These are phyloP conservation scores for Ictidomys tridecemlineatus DNA, from an alignment of 2,113 vertebrate genomes.

Conservation along the genomic window DNA sequence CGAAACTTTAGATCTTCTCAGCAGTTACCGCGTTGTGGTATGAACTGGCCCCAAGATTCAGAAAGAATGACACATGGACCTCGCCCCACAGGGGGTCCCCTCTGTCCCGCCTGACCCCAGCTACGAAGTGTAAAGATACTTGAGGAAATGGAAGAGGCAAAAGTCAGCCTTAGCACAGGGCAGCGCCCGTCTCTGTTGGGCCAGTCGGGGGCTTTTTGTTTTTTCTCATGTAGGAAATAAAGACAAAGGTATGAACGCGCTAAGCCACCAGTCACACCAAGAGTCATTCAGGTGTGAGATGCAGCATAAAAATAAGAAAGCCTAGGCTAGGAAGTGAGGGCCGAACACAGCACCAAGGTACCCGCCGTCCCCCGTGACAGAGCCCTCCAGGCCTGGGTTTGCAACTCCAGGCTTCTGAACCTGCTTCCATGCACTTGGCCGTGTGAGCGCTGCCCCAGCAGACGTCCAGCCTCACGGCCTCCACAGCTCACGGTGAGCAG, in stretches of 20 bases:
- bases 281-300: neutral
- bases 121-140: rapidly evolving
- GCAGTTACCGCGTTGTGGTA: neutral
- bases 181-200: rapidly evolving
- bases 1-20: neutral
- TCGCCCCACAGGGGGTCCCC: rapidly evolving
- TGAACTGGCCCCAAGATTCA: rapidly evolving
- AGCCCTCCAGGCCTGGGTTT: neutral
- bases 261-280: neutral
- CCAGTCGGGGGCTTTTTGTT: neutral
- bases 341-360: neutral
- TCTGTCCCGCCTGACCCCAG: rapidly evolving
- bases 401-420: too few relatives aligned
- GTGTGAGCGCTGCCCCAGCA: rapidly evolving
- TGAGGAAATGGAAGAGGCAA: rapidly evolving
- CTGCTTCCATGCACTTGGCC: rapidly evolving
- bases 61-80: rapidly evolving
- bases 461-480: neutral
- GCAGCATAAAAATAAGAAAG: neutral
- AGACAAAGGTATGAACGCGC: neutral
- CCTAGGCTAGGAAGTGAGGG: neutral
- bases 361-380: neutral
- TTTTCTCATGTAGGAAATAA: neutral
- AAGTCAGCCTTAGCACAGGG: neutral
- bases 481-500: neutral